Conservation (phyloP, 2,797 vertebrate species). For the Brachyrhaphis roseni region DNA sequence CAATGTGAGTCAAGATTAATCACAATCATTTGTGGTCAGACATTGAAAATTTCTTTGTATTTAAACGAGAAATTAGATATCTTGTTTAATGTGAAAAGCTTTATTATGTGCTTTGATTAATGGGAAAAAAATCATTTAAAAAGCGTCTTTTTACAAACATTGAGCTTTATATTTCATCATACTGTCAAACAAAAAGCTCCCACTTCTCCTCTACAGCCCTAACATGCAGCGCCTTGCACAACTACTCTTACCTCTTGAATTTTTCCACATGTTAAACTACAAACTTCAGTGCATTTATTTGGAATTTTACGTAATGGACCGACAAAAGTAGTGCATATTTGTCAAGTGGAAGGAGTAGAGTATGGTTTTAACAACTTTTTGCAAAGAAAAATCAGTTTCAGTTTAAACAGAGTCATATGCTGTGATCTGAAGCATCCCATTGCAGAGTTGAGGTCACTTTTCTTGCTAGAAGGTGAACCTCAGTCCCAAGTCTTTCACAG, state of each 20-base stretch:
- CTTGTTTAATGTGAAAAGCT: conserved; percentile 30
- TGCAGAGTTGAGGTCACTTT: background rate
- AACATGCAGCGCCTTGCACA: conserved; percentile 2
- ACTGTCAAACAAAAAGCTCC: conserved; percentile 47
- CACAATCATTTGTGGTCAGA: conserved; percentile 14
- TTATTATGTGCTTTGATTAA: conserved; percentile 43
- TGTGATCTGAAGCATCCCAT: background rate
- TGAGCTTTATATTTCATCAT: conserved; percentile 44
- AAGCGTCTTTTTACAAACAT: conserved; percentile 52
- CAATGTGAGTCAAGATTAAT: conserved; percentile 33
- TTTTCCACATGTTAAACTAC: background rate
- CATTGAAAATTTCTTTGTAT: conserved; percentile 32
- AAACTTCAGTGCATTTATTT: background rate
- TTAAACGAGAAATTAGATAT: conserved; percentile 44
- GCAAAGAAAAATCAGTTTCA: background rate
- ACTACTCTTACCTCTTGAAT: no score
- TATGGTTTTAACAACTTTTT: background rate
- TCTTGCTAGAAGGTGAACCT: no score
- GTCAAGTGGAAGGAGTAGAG: background rate
- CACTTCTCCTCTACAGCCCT: conserved; percentile 16
- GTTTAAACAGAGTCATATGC: background rate
- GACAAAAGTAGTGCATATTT: background rate
- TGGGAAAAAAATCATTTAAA: conserved; percentile 26
- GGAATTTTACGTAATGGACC: background rate
- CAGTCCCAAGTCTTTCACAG: background rate